These are phyloP conservation scores for Serrognathus titanus DNA, from an alignment of 2,888 invertebrate genomes.

Conservation along the genomic window DNA sequence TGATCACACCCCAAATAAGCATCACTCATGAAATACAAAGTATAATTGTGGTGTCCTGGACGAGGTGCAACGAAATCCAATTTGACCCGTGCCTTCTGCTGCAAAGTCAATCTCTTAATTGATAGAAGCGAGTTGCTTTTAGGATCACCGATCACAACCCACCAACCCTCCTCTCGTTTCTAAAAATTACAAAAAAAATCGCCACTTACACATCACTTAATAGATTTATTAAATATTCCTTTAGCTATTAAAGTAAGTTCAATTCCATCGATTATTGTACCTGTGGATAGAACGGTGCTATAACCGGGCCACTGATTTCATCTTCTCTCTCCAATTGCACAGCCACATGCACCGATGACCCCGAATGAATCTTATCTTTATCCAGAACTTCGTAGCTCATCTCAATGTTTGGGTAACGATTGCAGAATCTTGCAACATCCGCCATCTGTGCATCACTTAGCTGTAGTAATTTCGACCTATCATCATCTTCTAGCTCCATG, in stretches of 20 bases:
- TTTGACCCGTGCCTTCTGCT: conserved; percentile 82
- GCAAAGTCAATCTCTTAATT: conserved; percentile 93
- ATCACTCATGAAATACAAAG: conserved; percentile 98
- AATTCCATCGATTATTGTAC: conserved; percentile 46
- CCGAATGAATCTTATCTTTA: conserved; percentile 73
- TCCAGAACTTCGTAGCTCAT: conserved; percentile 86
- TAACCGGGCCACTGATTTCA: conserved; percentile 93
- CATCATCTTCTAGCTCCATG: conserved; percentile 92
- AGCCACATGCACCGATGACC: conserved; percentile 83
- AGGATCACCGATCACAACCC: conserved; percentile 98
- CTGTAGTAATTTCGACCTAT: conserved; percentile 74
- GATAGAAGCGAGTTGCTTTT: conserved; percentile 91
- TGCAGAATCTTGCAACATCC: conserved; percentile 98
- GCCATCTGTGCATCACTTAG: conserved; percentile 88
- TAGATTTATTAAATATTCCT: too few species aligned
- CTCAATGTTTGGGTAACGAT: conserved; percentile 98
- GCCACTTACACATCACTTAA: too few species aligned
- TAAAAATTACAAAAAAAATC: conserved; percentile 42
- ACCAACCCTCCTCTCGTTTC: conserved; percentile 92
- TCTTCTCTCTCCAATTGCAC: conserved; percentile 95
- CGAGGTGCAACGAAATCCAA: conserved; percentile 93
- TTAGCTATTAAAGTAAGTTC: conserved; percentile 3
- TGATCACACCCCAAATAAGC: conserved; percentile 99
- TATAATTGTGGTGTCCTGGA: conserved; percentile 85
- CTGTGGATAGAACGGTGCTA: conserved; percentile 98